A percentile compares a stretch with the other conserved stretches of the same genome.
Evolutionary conservation across 2,113 vertebrate genomes (phyloP).

Genomic region (Tachuris rubrigastra): DNA sequence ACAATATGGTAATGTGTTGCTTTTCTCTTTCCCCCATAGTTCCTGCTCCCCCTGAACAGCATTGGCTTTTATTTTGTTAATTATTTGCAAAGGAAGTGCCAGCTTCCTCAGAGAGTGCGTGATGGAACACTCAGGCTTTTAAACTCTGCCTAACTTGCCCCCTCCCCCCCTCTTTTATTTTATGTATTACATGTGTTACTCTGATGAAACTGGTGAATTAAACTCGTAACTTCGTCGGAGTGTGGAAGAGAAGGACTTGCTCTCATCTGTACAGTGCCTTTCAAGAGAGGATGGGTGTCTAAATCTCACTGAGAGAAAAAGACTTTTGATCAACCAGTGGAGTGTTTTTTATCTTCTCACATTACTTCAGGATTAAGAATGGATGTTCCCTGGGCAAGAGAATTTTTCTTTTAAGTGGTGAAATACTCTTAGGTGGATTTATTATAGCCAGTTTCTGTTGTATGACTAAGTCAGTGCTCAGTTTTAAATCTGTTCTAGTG

Average conservation of each 20-base stretch:
- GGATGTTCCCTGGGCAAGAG: not conserved
- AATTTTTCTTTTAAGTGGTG: not conserved
- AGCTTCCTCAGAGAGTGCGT: rapidly evolving
- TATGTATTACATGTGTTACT: not conserved
- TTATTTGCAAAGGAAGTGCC: not conserved
- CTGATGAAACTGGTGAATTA: not conserved
- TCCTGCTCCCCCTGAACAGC: not conserved
- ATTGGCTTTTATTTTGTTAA: not conserved
- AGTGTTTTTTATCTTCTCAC: not conserved
- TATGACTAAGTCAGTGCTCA: not conserved
- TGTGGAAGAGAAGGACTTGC: not conserved
- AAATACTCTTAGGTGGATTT: not conserved
- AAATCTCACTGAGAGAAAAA: not conserved
- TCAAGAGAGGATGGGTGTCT: not conserved
- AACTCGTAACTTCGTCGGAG: not conserved
- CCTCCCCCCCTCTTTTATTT: rapidly evolving
- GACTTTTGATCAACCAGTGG: not conserved
- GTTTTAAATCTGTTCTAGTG: not conserved
- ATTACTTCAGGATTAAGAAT: not conserved
- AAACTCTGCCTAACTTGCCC: not conserved
- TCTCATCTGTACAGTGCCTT: not conserved
- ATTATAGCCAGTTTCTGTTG: not conserved
- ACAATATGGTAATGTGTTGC: rapidly evolving
- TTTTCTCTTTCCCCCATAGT: not conserved
- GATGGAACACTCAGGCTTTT: not conserved